Conservation (phyloP, 2,888 invertebrate species). For the Hirtodrosophila confusa region DNA sequence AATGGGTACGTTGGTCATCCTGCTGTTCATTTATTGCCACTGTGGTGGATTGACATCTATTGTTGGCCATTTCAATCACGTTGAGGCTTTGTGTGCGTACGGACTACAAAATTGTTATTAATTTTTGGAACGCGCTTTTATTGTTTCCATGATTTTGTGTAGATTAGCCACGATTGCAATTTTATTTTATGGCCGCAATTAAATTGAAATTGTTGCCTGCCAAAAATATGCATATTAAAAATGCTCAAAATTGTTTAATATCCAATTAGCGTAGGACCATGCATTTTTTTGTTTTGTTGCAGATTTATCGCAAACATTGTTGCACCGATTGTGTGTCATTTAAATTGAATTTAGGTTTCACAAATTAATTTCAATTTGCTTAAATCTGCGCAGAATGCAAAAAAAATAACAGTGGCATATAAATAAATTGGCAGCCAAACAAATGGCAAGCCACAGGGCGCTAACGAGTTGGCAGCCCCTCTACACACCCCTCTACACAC, state of each 20-base stretch:
- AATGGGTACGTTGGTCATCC: slow-evolving; percentile 30
- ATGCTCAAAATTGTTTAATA: slow-evolving; percentile 39
- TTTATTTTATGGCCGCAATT: slow-evolving; percentile 30
- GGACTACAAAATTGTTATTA: slow-evolving; percentile 37
- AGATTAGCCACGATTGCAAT: slow-evolving; percentile 33
- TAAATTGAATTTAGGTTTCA: slow-evolving; percentile 58
- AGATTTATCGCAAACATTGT: slow-evolving; percentile 1
- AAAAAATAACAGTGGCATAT: slow-evolving; percentile 32
- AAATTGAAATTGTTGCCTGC: slow-evolving; percentile 36
- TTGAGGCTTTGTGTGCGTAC: not conserved
- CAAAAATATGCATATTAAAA: slow-evolving; percentile 4
- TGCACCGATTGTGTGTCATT: slow-evolving; percentile 8
- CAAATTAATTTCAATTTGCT: slow-evolving; percentile 57
- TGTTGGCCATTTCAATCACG: slow-evolving; percentile 32
- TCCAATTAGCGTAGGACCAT: slow-evolving; percentile 41
- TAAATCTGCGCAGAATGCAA: slow-evolving; percentile 43
- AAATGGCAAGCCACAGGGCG: slow-evolving; percentile 30
- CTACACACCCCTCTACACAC: slow-evolving; percentile 3
- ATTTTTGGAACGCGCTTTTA: slow-evolving; percentile 23
- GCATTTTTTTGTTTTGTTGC: slow-evolving; percentile 25
- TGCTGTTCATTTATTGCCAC: slow-evolving; percentile 25
- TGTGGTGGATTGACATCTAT: slow-evolving; percentile 23
- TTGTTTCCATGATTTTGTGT: slow-evolving; percentile 13
- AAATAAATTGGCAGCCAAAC: slow-evolving; percentile 52
- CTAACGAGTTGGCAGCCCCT: slow-evolving; percentile 25